Conservation (phyloP, 35 echinoderm and acorn worm species). For the Apostichopus parvimensis region DNA sequence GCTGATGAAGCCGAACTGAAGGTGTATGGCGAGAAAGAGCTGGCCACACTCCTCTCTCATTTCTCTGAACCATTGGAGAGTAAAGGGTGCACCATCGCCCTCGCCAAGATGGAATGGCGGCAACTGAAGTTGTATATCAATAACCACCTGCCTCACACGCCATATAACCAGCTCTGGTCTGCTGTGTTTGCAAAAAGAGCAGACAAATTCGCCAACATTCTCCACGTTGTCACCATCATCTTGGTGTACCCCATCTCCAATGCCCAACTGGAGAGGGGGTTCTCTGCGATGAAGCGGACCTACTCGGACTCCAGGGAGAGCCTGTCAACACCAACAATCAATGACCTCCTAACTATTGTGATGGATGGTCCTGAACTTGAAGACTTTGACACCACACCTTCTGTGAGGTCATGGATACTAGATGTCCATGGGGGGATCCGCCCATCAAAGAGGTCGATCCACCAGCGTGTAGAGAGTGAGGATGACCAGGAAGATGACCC, state of each 20-base stretch:
- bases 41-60: constrained; percentile 7
- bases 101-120: constrained; percentile 31
- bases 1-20: background rate
- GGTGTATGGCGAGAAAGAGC: background rate
- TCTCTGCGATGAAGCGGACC: constrained; percentile 38
- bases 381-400: background rate
- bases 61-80: constrained; percentile 10
- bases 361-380: constrained; percentile 16
- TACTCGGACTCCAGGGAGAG: constrained; percentile 19
- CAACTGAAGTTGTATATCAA: constrained; percentile 8
- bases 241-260: constrained; percentile 52
- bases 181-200: background rate
- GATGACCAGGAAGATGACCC: background rate
- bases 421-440: constrained; percentile 22
- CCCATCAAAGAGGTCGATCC: background rate
- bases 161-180: constrained; percentile 23
- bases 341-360: constrained; percentile 17
- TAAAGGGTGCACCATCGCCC: background rate
- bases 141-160: background rate
- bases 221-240: constrained; percentile 40
- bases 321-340: background rate
- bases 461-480: too few species aligned
- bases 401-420: constrained; percentile 17
- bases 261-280: constrained; percentile 35
- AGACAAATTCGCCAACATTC: constrained; percentile 12